These are phyloP conservation scores for Buphagus erythrorhynchus DNA, from an alignment of 2,797 vertebrate species.

Conservation along the genomic window DNA sequence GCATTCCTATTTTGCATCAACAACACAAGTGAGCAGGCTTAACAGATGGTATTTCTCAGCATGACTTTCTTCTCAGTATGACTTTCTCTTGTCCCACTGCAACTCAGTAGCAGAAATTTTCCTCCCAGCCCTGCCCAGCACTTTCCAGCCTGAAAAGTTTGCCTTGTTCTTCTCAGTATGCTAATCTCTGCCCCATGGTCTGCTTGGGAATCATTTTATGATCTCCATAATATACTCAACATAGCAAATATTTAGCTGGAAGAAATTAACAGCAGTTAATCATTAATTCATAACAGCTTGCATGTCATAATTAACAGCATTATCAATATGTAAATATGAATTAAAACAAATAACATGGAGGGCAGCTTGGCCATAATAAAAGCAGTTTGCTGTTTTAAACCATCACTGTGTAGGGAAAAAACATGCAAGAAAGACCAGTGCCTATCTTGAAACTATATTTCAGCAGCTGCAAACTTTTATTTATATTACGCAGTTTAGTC, in stretches of 20 bases:
- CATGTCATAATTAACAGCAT: constrained; percentile 38
- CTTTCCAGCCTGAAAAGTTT: background rate
- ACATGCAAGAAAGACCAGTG: background rate
- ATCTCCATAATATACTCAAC: background rate
- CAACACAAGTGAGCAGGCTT: background rate
- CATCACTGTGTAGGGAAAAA: background rate
- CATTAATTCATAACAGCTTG: constrained; percentile 22
- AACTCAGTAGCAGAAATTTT: background rate
- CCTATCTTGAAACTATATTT: background rate
- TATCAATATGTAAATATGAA: constrained; percentile 19
- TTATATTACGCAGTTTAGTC: background rate
- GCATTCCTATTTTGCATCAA: background rate
- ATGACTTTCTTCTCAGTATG: too few relatives aligned
- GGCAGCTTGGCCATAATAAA: background rate
- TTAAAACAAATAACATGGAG: background rate
- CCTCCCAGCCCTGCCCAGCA: background rate
- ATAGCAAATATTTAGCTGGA: constrained; percentile 50
- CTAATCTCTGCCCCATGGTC: background rate
- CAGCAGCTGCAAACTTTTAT: background rate
- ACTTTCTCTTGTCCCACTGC: background rate
- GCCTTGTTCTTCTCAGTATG: background rate
- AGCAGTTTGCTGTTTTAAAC: background rate
- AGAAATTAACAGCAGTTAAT: constrained; percentile 48
- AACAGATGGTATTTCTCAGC: background rate
- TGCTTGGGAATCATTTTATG: background rate